These are phyloP conservation scores for Bombylius discolor DNA, from an alignment of 2,888 invertebrate species.

Conservation along the genomic window DNA sequence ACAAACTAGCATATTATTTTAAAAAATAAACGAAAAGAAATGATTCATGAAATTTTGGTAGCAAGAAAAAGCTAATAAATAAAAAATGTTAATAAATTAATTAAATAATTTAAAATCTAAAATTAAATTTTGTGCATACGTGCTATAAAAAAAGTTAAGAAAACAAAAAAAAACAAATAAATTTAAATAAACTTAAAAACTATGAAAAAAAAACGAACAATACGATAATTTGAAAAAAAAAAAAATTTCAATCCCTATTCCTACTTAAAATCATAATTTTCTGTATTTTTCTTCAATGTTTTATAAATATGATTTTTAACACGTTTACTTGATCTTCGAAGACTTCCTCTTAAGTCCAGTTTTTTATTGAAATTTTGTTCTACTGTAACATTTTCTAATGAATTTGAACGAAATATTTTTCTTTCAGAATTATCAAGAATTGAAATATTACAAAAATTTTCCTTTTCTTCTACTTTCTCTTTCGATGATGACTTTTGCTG, in stretches of 20 bases:
- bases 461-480: slow-evolving; percentile 1
- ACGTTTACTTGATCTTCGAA: background rate
- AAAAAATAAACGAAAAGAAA: too few relatives aligned
- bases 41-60: too few relatives aligned
- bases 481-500: background rate
- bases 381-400: background rate
- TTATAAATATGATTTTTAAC: background rate
- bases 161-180: too few relatives aligned
- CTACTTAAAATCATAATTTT: background rate
- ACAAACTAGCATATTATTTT: too few relatives aligned
- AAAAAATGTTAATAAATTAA: too few relatives aligned
- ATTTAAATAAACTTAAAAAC: too few relatives aligned
- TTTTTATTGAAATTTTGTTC: background rate
- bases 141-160: too few relatives aligned
- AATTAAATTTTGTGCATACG: too few relatives aligned
- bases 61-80: too few relatives aligned
- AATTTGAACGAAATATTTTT: slow-evolving; percentile 7
- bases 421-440: slow-evolving; percentile 30
- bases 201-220: too few relatives aligned
- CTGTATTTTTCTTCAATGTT: background rate
- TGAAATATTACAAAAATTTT: slow-evolving; percentile 22
- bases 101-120: too few relatives aligned
- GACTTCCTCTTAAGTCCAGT: background rate
- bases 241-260: background rate
- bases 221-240: too few relatives aligned